These are phyloP conservation scores for Gila orcuttii DNA, from an alignment of 2,113 vertebrate genomes.

Conservation along the genomic window DNA sequence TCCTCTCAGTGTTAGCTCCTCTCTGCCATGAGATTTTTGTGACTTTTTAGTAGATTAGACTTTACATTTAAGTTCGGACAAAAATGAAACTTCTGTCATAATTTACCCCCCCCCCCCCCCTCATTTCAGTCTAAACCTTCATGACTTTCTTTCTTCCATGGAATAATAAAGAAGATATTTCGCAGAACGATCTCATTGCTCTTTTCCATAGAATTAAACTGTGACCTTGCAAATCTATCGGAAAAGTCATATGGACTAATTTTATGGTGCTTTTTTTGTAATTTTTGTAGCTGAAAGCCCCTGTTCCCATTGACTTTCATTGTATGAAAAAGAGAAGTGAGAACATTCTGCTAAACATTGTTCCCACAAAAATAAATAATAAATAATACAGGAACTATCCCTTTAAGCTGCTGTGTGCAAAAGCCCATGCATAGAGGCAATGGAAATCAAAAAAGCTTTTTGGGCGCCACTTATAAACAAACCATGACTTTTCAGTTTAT, in stretches of 20 bases:
- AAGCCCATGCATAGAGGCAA: not conserved
- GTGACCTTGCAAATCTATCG: not conserved
- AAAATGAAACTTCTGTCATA: not conserved
- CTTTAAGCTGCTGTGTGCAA: not conserved
- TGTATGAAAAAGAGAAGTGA: not conserved
- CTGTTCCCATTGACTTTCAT: not conserved
- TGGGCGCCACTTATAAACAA: not conserved
- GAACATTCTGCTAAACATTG: not conserved
- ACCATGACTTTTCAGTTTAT: not conserved
- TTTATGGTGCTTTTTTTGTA: not conserved
- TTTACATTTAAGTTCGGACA: not conserved
- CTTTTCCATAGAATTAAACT: not conserved
- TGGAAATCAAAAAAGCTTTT: not conserved
- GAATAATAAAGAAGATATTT: not conserved
- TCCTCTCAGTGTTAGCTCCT: slow-evolving; percentile 30
- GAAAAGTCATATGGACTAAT: not conserved
- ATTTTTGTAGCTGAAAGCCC: not conserved
- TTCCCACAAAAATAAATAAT: not conserved
- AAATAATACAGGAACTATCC: not conserved
- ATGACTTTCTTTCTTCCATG: not conserved
- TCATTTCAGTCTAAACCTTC: not conserved
- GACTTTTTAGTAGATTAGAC: not conserved
- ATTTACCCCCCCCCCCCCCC: not conserved
- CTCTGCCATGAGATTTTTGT: not conserved
- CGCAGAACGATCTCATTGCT: not conserved